Percentiles rank a stretch among this genome's conserved stretches.
Evolutionary conservation across 2,113 vertebrate genomes (phyloP).

Genomic region (Pholis gunnellus): DNA sequence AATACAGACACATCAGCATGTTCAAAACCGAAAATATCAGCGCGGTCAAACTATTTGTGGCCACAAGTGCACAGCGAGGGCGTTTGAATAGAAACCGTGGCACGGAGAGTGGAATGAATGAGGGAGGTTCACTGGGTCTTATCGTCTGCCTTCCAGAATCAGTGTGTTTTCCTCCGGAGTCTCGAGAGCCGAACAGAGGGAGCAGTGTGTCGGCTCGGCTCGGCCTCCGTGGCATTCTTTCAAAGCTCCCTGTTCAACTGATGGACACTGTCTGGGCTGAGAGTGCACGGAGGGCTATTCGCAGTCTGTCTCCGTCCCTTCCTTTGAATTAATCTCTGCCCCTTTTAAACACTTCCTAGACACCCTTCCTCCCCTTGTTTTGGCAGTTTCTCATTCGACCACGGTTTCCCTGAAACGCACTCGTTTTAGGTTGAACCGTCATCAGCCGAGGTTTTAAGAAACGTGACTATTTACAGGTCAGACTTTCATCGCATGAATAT

Average conservation of each 20-base stretch:
- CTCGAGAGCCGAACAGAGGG: slow-evolving; percentile 71
- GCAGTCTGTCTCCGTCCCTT: slow-evolving; percentile 51
- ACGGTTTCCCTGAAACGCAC: neutral
- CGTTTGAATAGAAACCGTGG: slow-evolving; percentile 11
- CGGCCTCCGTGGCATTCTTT: slow-evolving; percentile 60
- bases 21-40: slow-evolving; percentile 38
- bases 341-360: slow-evolving; percentile 14
- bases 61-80: neutral
- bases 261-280: slow-evolving; percentile 63
- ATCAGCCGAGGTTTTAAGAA: neutral
- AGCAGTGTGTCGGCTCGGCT: slow-evolving; percentile 61
- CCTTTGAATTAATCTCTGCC: slow-evolving; percentile 38
- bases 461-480: neutral
- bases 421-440: neutral
- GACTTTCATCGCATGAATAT: neutral
- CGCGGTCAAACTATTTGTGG: slow-evolving; percentile 46
- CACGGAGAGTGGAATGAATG: slow-evolving; percentile 46
- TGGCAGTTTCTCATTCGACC: slow-evolving; percentile 3
- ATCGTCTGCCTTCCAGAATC: slow-evolving; percentile 62
- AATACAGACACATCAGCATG: slow-evolving; percentile 18
- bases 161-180: slow-evolving; percentile 51
- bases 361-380: neutral
- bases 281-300: slow-evolving; percentile 47
- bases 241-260: slow-evolving; percentile 63
- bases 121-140: slow-evolving; percentile 56